Conservation (phyloP, 2,797 vertebrate genomes). For the Rhinogobio ventralis region DNA sequence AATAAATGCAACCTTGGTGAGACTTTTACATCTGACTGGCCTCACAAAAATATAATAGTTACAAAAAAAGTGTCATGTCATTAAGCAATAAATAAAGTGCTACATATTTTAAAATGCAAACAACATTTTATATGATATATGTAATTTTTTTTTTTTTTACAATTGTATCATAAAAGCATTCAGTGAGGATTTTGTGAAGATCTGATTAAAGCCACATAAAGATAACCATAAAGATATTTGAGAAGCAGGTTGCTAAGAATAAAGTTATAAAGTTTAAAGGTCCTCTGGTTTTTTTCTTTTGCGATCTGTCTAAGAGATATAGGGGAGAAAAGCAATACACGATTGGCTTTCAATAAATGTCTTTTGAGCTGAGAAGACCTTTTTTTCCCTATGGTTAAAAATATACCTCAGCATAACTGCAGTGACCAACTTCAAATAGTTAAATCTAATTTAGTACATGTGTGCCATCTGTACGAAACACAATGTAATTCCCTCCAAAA, state of each 20-base stretch:
- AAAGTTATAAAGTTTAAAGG: constrained; percentile 20
- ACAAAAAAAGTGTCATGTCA: not conserved
- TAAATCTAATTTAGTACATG: not conserved
- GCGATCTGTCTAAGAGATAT: not conserved
- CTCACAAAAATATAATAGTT: not conserved
- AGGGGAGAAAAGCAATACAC: no score
- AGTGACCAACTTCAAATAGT: not conserved
- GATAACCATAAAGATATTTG: not conserved
- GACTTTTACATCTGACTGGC: not conserved
- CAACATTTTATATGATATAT: not conserved
- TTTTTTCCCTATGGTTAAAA: not conserved
- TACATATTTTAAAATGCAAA: not conserved
- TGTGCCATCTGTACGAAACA: not conserved
- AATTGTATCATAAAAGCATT: not conserved
- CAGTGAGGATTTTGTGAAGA: not conserved
- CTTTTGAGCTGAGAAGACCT: not conserved
- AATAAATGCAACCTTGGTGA: not conserved
- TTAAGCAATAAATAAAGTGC: not conserved
- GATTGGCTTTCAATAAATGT: not conserved
- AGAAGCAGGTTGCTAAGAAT: not conserved
- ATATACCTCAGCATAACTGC: not conserved
- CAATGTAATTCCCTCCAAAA: not conserved
- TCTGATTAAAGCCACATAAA: constrained; percentile 23
- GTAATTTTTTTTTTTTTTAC: not conserved
- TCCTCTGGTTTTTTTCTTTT: not conserved